Conservation (phyloP, 2,113 vertebrate species). For the Calonectris borealis region DNA sequence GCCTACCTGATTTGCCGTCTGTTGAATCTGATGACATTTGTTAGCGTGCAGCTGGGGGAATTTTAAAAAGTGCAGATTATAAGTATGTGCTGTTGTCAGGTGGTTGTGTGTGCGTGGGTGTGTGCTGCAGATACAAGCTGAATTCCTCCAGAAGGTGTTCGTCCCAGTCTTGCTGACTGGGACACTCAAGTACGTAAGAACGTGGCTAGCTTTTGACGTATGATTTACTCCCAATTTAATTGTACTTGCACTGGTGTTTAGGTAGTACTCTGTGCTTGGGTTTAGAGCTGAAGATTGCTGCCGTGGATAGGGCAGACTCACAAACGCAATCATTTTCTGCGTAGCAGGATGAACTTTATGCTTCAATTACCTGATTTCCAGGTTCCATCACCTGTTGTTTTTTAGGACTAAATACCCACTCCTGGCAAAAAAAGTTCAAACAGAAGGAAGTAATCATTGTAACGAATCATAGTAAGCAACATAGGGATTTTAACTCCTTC, state of each 20-base stretch:
- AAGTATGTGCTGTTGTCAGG: constrained; percentile 27
- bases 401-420: not conserved
- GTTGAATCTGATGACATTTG: constrained; percentile 67
- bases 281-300: not conserved
- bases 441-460: not conserved
- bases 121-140: not conserved
- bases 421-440: not conserved
- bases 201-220: not conserved
- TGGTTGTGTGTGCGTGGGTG: not conserved
- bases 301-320: not conserved
- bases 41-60: constrained; percentile 31
- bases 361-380: not conserved
- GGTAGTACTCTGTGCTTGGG: not conserved
- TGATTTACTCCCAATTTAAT: constrained; percentile 17
- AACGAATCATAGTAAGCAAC: not conserved
- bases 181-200: not conserved
- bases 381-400: not conserved
- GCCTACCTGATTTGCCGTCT: constrained; percentile 66
- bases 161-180: constrained; percentile 7
- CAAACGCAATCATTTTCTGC: not conserved
- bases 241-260: not conserved
- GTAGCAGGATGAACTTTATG: not conserved
- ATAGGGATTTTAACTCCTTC: constrained; percentile 37
- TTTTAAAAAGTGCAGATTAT: not conserved
- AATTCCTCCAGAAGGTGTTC: not conserved